Conservation (phyloP, 2,888 invertebrate species). For the Ophion slaviceki region DNA sequence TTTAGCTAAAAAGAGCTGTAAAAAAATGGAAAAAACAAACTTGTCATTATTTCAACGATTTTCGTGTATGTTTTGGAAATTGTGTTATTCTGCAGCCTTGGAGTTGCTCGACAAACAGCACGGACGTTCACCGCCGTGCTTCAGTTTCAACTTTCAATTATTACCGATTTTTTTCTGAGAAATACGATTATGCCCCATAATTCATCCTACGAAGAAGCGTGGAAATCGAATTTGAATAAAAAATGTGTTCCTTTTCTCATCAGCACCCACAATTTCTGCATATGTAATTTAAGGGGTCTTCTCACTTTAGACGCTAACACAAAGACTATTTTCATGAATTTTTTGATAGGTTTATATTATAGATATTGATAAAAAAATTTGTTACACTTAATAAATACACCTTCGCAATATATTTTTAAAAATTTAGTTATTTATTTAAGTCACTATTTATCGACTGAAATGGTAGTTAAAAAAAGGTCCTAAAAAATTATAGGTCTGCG, state of each 20-base stretch:
- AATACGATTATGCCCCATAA: background rate
- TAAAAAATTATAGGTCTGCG: no score
- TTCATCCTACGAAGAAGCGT: background rate
- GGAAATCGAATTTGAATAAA: background rate
- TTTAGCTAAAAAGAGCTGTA: background rate
- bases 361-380: no score
- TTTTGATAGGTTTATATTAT: no score
- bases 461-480: no score
- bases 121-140: background rate
- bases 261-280: background rate
- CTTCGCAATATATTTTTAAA: no score
- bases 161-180: background rate
- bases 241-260: background rate
- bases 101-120: background rate
- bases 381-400: no score
- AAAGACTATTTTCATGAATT: no score
- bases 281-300: background rate
- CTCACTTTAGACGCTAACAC: no score
- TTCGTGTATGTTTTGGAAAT: background rate
- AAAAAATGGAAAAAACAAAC: background rate
- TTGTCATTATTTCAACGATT: background rate
- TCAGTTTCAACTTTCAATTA: background rate
- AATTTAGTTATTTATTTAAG: no score
- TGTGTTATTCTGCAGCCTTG: background rate
- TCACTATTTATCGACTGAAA: no score